Conservation (phyloP, 2,888 invertebrate genomes). For the Sturmia bella region DNA sequence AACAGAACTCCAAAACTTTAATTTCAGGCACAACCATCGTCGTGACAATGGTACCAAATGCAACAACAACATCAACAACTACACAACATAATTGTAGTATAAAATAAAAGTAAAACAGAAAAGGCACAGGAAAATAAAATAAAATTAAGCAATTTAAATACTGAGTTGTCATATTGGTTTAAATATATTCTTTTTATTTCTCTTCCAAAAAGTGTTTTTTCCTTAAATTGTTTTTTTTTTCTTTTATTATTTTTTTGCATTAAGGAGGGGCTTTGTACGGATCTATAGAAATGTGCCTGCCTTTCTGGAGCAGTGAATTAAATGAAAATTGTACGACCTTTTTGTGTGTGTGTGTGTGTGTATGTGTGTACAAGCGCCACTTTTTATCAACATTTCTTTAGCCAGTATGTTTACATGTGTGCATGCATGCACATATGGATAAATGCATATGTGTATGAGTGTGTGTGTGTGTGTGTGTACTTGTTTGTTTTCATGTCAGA, state of each 20-base stretch:
- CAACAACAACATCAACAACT: constrained; percentile 35
- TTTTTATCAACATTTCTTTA: constrained; percentile 25
- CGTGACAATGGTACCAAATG: constrained; percentile 46
- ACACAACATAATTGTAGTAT: constrained; percentile 38
- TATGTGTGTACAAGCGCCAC: constrained; percentile 31
- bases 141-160: constrained; percentile 68
- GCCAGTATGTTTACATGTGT: neutral
- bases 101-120: constrained; percentile 9
- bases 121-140: constrained; percentile 6
- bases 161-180: constrained; percentile 60
- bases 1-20: constrained; percentile 29
- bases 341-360: too few relatives aligned
- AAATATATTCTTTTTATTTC: constrained; percentile 31
- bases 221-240: neutral
- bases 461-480: too few relatives aligned
- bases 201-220: constrained; percentile 8
- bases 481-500: too few relatives aligned
- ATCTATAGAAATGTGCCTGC: constrained; percentile 36
- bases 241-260: constrained; percentile 4
- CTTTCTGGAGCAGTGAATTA: constrained; percentile 24
- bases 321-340: constrained; percentile 31
- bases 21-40: constrained; percentile 14
- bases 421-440: neutral
- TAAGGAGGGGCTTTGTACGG: constrained; percentile 37
- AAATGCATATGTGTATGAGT: neutral